Conservation (phyloP, 2,888 invertebrate species). For the Boloria euphrosyne region DNA sequence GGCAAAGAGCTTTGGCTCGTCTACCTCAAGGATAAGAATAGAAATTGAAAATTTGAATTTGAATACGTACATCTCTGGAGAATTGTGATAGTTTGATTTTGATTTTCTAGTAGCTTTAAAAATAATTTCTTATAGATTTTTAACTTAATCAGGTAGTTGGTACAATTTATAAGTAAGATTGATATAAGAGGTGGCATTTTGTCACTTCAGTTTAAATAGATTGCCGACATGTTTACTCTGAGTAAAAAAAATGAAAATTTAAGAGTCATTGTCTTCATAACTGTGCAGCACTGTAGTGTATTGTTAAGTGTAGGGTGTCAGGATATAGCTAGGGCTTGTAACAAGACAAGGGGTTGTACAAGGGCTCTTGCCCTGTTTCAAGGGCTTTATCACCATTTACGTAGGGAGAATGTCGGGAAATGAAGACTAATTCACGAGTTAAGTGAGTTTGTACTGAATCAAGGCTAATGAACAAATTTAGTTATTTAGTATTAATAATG, state of each 20-base stretch:
- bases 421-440: constrained; percentile 42
- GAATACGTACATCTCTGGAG: constrained; percentile 19
- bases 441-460: constrained; percentile 35
- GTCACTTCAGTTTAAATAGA: constrained; percentile 9
- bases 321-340: constrained; percentile 42
- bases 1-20: constrained; percentile 26
- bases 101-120: constrained; percentile 2
- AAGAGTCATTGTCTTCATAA: constrained; percentile 36
- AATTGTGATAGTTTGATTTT: constrained; percentile 22
- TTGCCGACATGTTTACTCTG: constrained; percentile 25
- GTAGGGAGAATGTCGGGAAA: constrained; percentile 44
- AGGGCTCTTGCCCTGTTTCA: constrained; percentile 48
- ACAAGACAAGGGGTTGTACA: constrained; percentile 44
- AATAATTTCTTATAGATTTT: neutral
- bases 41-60: constrained; percentile 30
- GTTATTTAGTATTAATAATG: neutral
- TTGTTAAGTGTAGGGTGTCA: constrained; percentile 42
- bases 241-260: constrained; percentile 36
- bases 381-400: constrained; percentile 54
- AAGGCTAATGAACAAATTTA: constrained; percentile 19
- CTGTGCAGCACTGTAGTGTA: constrained; percentile 36
- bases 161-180: neutral
- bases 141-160: neutral
- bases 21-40: constrained; percentile 30
- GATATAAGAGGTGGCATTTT: constrained; percentile 9